Base-by-base conservation (phyloP, 2,113 vertebrate genomes). In the Sakesphorus luctuosus region DNA sequence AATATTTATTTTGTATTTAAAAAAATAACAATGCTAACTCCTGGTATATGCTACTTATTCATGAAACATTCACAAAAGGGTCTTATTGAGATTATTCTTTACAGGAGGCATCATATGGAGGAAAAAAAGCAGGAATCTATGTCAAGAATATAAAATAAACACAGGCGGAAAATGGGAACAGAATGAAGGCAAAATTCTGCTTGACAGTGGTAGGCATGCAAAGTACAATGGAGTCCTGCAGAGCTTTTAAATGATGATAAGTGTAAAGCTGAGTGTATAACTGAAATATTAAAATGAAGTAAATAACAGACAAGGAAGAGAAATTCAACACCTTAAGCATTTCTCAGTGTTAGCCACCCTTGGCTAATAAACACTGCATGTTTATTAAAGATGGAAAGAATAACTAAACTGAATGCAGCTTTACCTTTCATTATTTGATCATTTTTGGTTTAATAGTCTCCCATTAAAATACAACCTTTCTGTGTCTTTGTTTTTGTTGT, bases 91-190 rank as follows among this genome's bases (percentile, higher is more conserved):
- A 15, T 73, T 76, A 38, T 65, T 52, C 53, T 75, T 83, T 20
- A 17, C 4, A 3, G 61, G 68, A 93, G 9, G 3, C 55, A 50
- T 13, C 23, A 26, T 23, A 29, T 0, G 0, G 18, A 24, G 23
- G 47, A 7, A 7, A 49, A 49, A 50, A 50, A 52, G 7, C 28
- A 46, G 26, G 13, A 85, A 52, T 11, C 33, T 25, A 31, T 62
- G 36, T n/a, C 26, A 58, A 77, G 63, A 44, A 40, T 2, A 10
- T 66, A 43, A 74, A 82, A 74, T 50, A 67, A 89, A 58, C 13
- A 75, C 8, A 50, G 13, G 15, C 31, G 4, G 31, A 83, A 80
- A 84, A 35, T 0, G 13, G n/a, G 16, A 69, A 58, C 3, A 81
- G n/a, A 89, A 74, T 36, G 46, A 69, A 84, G 21, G 20, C 20